Evolutionary conservation across 2,113 vertebrate species (phyloP).

Genomic region (Hymenochirus boettgeri): DNA sequence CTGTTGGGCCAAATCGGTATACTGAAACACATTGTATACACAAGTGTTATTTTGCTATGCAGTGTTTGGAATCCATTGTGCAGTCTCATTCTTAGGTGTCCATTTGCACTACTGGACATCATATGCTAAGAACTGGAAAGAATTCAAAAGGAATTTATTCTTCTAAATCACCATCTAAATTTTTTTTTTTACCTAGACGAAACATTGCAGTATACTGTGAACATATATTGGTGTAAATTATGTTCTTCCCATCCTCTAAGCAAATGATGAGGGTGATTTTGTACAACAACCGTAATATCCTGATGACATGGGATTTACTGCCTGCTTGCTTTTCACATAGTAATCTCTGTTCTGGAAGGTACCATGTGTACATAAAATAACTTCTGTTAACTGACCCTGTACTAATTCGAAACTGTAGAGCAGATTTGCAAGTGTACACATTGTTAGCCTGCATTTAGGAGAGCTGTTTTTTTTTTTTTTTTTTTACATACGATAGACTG

Average conservation of each 20-base stretch:
- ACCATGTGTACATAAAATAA: conserved; percentile 31
- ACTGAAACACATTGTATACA: neutral
- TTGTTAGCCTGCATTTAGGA: conserved; percentile 17
- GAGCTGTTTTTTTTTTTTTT: too few relatives aligned
- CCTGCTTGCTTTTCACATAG: too few relatives aligned
- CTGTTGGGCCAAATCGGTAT: neutral
- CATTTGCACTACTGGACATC: neutral
- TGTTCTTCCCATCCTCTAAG: neutral
- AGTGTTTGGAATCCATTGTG: neutral
- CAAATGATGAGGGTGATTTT: neutral
- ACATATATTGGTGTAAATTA: neutral
- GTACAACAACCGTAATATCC: conserved; percentile 6
- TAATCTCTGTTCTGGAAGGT: conserved; percentile 15
- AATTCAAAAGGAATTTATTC: neutral
- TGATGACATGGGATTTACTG: conserved; percentile 35
- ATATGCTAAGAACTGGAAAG: neutral
- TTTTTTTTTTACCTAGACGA: neutral
- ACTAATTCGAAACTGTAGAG: conserved; percentile 22
- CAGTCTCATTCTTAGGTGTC: neutral
- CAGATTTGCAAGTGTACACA: conserved; percentile 3
- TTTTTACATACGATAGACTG: too few relatives aligned
- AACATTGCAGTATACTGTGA: neutral
- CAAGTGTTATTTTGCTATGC: neutral
- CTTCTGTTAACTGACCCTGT: conserved; percentile 27
- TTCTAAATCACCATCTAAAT: neutral